Evolutionary conservation across 2,113 vertebrate species (phyloP), one percentile per base, ranked within the genome.

Genomic region (Melanerpes aurifrons): DNA sequence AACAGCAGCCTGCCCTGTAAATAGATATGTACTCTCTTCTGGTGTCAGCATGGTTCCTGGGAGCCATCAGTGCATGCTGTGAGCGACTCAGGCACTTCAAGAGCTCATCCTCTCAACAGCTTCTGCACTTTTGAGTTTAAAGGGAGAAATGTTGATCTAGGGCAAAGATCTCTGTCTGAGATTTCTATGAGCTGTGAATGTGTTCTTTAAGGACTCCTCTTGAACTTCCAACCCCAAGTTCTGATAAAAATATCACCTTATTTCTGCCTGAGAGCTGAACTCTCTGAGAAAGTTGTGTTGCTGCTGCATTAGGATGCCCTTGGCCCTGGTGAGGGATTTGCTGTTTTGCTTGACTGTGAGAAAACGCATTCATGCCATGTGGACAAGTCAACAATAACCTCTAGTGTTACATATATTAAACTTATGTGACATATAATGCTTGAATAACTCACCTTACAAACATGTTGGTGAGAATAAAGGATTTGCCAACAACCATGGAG

Each of bases 51-150:
- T 5, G 13, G 25, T 19, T 78, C 21, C 45, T 69, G 14, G 19
- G 15, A 69, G n/a, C 5, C 14, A 8, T 69, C 8, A 13, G 18
- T 21, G 89, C 37, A n/a, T 0, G 2, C 26, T 0, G 0, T 22
- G 26, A 74, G 50, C n/a, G 14, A 6, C 22, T 26, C 0, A 2
- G 15, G 31, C 12, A 12, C 67, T 69, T 66, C 58, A n/a, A 28
- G 28, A 78, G 21, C 48, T 74, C 1, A 0, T 74, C 21, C 57
- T 86, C 79, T 66, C 48, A 73, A 70, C 7, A 61, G 6, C 12
- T 82, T 86, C 45, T 61, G 15, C 45, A 4, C 6, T 82, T 35
- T 37, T 19, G 37, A 19, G 20, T 90, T 75, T 71, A 53, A 71
- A 75, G 47, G 47, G 32, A 58, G 15, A 71, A 66, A 82, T 37